Evolutionary conservation across 2,888 invertebrate genomes (phyloP), one percentile per base, ranked within the genome.

Genomic region (Eilema depressum): DNA sequence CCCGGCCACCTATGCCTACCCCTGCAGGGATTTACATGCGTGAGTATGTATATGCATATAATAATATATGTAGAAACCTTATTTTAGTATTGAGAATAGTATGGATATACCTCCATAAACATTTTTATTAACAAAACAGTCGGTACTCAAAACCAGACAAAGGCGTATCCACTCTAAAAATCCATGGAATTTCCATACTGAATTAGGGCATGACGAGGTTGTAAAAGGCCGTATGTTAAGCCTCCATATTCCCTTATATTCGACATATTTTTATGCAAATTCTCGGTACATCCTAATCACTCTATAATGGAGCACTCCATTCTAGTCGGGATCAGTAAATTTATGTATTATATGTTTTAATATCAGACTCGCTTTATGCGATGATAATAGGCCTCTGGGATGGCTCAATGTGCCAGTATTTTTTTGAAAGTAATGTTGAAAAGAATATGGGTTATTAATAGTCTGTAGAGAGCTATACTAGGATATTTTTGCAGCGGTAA

Each of bases 231-330:
- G 47, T 59, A 69, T 30, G 47, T 53, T 17, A 28, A 63, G 28
- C 53, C 56, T 65, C 64, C 62, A 56, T 68, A 68, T 64, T 10
- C 41, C 67, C 69, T 65, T 75, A 75, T 82, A 70, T 57, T 65
- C 66, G 69, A 71, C 73, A 77, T 78, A 81, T 74, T 76, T 78
- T 76, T 71, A 78, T 78, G 83, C 73, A 81, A 78, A 82, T 83
- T 78, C 79, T 65, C 71, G 66, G 67, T 68, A 74, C 41, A 76
- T 74, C 30, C 30, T n/a, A 76, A 81, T 73, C 75, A 76, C 67
- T 77, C 66, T 70, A 65, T 78, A 78, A 77, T 75, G 75, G 81
- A 59, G 77, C 75, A 78, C 78, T 74, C 74, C 72, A 41, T 47
- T 30, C 47, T 20, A 63, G 72, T 71, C 69, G 63, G 28, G 64